Evolutionary conservation across 1,140 invertebrate genomes (phyloP).

Genomic region (Phthorimaea operculella): DNA sequence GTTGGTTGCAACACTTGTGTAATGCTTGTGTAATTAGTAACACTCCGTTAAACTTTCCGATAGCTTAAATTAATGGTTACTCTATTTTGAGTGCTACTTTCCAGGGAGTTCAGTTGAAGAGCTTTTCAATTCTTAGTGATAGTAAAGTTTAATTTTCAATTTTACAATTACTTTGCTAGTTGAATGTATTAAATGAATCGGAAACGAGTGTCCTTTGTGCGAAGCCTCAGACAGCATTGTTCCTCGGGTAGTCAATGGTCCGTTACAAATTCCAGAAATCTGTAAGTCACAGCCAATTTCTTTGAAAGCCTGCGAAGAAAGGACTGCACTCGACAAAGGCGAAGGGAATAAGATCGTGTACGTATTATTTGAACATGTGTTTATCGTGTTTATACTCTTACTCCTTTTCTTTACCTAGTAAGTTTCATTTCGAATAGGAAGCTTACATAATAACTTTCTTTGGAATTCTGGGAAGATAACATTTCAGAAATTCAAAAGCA

Average conservation of each 20-base stretch:
- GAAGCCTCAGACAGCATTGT: slow-evolving; percentile 14
- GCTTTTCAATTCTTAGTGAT: not conserved
- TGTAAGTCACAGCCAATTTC: slow-evolving; percentile 26
- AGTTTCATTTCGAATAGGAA: no score
- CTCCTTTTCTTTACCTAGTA: no score
- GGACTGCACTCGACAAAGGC: slow-evolving; percentile 5
- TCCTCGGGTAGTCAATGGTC: slow-evolving; percentile 19
- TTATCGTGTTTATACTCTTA: not conserved
- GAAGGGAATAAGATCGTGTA: not conserved
- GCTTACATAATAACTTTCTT: no score
- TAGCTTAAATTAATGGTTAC: not conserved
- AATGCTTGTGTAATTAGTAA: not conserved
- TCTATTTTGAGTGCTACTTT: not conserved
- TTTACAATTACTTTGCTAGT: not conserved
- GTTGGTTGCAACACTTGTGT: not conserved
- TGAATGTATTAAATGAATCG: slow-evolving; percentile 4
- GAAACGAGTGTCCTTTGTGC: slow-evolving; percentile 5
- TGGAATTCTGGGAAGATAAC: no score
- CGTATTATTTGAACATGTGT: slow-evolving; percentile 1
- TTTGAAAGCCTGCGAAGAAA: slow-evolving; percentile 17
- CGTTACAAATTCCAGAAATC: slow-evolving; percentile 24
- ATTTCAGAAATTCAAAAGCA: no score
- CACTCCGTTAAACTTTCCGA: slow-evolving; percentile 18
- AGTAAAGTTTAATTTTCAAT: slow-evolving; percentile 1
- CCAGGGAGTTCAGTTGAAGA: not conserved